Evolutionary conservation across 2,797 vertebrate genomes (phyloP).

Genomic region (Acestrorhynchus altus): DNA sequence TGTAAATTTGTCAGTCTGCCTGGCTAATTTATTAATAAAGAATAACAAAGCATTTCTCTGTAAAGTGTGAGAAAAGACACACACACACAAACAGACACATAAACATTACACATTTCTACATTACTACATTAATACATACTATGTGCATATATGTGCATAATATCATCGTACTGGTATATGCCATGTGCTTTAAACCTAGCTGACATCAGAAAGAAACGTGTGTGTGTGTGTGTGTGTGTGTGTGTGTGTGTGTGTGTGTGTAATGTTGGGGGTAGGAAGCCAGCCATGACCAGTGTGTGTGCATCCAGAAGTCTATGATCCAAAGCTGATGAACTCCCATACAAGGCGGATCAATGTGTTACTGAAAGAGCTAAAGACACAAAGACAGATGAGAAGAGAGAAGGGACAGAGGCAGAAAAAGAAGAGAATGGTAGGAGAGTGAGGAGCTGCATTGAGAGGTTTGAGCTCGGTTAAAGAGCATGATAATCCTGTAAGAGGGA

Average conservation of each 20-base stretch:
- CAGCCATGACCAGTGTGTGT: constrained; percentile 29
- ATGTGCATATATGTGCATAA: not conserved
- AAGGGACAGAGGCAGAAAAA: constrained; percentile 51
- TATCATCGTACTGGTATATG: constrained; percentile 3
- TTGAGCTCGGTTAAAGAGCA: constrained; percentile 78
- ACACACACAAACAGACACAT: too few relatives aligned
- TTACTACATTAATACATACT: too few relatives aligned
- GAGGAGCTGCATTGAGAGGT: constrained; percentile 74
- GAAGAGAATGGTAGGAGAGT: constrained; percentile 56
- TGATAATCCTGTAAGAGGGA: constrained; percentile 84
- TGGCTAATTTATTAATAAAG: too few relatives aligned
- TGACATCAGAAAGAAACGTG: constrained; percentile 6
- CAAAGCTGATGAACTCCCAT: constrained; percentile 74
- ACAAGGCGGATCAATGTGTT: constrained; percentile 77
- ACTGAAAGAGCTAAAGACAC: constrained; percentile 69
- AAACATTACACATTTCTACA: too few relatives aligned
- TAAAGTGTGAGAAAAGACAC: too few relatives aligned
- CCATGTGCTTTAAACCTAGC: constrained; percentile 2
- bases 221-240: not conserved
- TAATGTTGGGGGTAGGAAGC: constrained; percentile 19
- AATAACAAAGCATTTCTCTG: too few relatives aligned
- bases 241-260: constrained; percentile 7
- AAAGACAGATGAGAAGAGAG: constrained; percentile 73
- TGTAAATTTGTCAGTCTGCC: too few relatives aligned
- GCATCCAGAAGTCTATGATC: constrained; percentile 62